Evolutionary conservation across 2,888 invertebrate genomes (phyloP).

Genomic region (Cryptophagus acutangulus): DNA sequence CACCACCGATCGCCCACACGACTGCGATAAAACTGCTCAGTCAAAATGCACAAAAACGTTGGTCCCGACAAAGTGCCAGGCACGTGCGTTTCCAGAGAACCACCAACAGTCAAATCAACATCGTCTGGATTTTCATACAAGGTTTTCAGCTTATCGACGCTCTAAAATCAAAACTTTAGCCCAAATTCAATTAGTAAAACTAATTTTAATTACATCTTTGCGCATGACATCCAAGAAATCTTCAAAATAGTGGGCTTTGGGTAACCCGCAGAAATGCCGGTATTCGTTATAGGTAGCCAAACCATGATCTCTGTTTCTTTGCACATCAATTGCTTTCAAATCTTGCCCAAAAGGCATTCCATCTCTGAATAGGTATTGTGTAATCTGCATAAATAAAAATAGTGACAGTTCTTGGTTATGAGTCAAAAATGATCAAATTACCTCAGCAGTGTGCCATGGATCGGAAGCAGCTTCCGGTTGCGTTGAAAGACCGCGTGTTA

Average conservation of each 20-base stretch:
- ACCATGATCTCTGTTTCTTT: slow-evolving; percentile 83
- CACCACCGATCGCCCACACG: slow-evolving; percentile 83
- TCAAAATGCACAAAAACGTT: slow-evolving; percentile 81
- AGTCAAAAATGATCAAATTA: slow-evolving; percentile 43
- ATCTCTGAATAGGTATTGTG: slow-evolving; percentile 62
- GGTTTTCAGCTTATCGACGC: slow-evolving; percentile 58
- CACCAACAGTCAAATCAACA: slow-evolving; percentile 82
- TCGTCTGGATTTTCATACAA: slow-evolving; percentile 72
- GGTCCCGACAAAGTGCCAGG: slow-evolving; percentile 77
- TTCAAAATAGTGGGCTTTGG: slow-evolving; percentile 62
- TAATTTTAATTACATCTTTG: slow-evolving; percentile 50
- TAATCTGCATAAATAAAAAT: slow-evolving; percentile 51
- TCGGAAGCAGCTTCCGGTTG: slow-evolving; percentile 76
- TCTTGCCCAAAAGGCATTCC: slow-evolving; percentile 73
- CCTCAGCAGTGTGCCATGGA: slow-evolving; percentile 71
- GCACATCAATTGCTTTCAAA: slow-evolving; percentile 76
- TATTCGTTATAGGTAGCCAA: slow-evolving; percentile 73
- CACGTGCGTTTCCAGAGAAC: slow-evolving; percentile 71
- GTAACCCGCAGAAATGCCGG: slow-evolving; percentile 70
- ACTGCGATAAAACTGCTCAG: slow-evolving; percentile 81
- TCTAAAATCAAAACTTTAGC: slow-evolving; percentile 47
- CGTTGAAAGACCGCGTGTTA: slow-evolving; percentile 69
- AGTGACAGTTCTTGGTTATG: neutral
- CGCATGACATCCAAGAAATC: slow-evolving; percentile 67
- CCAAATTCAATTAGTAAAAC: neutral